Conservation (phyloP, 2,797 vertebrate species). For the Eurystomus glaucurus region DNA sequence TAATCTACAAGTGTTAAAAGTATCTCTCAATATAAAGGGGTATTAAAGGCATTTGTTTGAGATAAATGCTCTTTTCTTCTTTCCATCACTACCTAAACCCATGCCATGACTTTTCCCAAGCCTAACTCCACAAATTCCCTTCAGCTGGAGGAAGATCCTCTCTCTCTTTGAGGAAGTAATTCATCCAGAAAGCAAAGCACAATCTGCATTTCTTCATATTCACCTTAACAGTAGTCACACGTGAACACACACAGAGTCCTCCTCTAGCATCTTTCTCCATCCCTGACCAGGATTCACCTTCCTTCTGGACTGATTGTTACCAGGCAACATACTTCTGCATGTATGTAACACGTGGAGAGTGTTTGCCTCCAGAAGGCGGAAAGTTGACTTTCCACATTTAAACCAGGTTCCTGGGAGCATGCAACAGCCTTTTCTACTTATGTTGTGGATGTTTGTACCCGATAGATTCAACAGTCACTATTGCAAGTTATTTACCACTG, state of each 20-base stretch:
- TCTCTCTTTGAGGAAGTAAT: not conserved
- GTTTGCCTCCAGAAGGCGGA: not conserved
- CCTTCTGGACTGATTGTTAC: not conserved
- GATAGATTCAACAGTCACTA: not conserved
- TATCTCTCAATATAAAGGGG: not conserved
- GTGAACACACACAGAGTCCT: not conserved
- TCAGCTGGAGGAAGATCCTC: not conserved
- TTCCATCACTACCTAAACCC: not conserved
- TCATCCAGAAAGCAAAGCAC: not conserved
- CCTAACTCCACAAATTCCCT: not conserved
- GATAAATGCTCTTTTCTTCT: not conserved
- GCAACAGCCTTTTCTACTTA: fast-evolving
- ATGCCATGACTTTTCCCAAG: fast-evolving
- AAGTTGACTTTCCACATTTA: not conserved
- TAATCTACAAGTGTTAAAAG: not conserved
- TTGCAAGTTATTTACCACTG: fast-evolving
- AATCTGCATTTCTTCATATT: not conserved
- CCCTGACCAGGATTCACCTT: not conserved
- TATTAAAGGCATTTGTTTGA: not conserved
- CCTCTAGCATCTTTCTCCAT: not conserved
- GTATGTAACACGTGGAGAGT: fast-evolving
- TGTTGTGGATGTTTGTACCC: not conserved
- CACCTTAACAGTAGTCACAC: not conserved
- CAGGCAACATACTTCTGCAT: not conserved
- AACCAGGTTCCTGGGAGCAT: not conserved